Evolutionary conservation across 2,797 vertebrate species (phyloP).

Genomic region (Cossypha niveicapilla): DNA sequence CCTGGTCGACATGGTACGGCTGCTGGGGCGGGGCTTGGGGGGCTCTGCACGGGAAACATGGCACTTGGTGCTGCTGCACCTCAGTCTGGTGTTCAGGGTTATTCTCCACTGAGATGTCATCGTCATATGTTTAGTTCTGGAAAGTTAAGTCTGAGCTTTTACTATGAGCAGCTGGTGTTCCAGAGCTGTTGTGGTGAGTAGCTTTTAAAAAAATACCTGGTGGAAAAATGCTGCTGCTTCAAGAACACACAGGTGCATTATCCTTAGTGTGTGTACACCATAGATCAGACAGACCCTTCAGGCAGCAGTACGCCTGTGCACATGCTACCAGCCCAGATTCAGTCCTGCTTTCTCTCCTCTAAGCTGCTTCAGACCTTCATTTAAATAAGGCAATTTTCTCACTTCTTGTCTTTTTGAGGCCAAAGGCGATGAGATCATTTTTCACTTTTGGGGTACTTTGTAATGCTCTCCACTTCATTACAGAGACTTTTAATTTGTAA

Average conservation of each 20-base stretch:
- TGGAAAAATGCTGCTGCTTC: background rate
- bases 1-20: slow-evolving; percentile 94
- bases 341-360: background rate
- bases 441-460: too few species aligned
- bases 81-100: background rate
- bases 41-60: background rate
- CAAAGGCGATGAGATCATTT: too few species aligned
- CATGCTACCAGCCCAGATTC: background rate
- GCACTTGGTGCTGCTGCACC: fast-evolving
- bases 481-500: too few species aligned
- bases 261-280: background rate
- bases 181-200: background rate
- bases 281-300: background rate
- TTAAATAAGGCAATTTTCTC: background rate
- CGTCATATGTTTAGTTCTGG: fast-evolving
- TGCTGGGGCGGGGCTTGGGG: background rate
- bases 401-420: too few species aligned
- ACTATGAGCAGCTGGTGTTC: background rate
- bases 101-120: background rate
- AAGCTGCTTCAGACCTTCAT: background rate
- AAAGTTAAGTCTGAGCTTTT: background rate
- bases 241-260: background rate
- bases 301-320: background rate
- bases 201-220: background rate
- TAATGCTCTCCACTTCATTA: too few species aligned